These are phyloP conservation scores for Petrosia ficiformis DNA, from an alignment of 37 sponge, comb jelly and placozoan species.

Conservation along the genomic window DNA sequence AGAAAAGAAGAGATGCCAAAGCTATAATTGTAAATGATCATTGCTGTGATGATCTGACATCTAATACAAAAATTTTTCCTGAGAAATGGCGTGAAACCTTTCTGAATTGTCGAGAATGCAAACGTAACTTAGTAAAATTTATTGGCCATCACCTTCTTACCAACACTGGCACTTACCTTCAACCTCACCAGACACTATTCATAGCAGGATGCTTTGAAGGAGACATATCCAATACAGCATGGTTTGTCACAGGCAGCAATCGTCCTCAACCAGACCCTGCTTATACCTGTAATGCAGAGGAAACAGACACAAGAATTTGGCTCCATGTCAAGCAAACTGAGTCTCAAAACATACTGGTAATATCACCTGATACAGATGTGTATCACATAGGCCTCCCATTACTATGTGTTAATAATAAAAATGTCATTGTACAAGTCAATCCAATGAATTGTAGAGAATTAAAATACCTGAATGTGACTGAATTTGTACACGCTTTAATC, in stretches of 20 bases:
- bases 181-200: neutral
- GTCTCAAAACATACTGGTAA: neutral
- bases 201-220: slow-evolving; percentile 13
- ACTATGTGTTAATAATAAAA: neutral
- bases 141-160: neutral
- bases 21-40: neutral
- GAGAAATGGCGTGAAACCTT: slow-evolving; percentile 15
- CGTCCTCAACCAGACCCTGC: neutral
- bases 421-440: slow-evolving; percentile 1
- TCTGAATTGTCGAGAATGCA: slow-evolving; percentile 15
- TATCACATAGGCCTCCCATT: slow-evolving; percentile 11
- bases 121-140: neutral
- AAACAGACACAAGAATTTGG: slow-evolving; percentile 21
- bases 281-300: slow-evolving; percentile 13
- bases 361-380: slow-evolving; percentile 27
- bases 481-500: neutral
- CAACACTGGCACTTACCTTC: neutral
- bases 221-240: neutral
- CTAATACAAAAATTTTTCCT: neutral
- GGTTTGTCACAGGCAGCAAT: neutral
- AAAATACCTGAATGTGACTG: neutral
- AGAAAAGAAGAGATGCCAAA: neutral
- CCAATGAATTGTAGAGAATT: neutral
- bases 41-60: neutral
- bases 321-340: neutral